These are phyloP conservation scores for Phaethon lepturus DNA, from an alignment of 2,113 vertebrate species.

Conservation along the genomic window DNA sequence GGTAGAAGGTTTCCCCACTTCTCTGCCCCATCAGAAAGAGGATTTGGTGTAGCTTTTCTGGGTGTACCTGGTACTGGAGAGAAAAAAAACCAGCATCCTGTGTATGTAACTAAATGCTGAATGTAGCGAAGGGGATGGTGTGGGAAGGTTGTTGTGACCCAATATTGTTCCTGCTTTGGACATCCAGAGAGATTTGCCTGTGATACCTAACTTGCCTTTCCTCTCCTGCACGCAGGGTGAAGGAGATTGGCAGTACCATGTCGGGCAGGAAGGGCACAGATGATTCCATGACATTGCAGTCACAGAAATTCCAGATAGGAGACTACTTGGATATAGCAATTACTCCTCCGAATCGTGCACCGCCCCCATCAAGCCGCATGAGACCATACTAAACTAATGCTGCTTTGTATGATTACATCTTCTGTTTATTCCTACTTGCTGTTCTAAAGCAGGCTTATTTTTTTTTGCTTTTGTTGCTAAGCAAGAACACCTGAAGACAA, in stretches of 20 bases:
- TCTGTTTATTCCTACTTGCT: slow-evolving; percentile 38
- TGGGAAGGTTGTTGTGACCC: rapidly evolving
- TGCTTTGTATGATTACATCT: not conserved
- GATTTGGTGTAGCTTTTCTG: not conserved
- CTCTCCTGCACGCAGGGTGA: slow-evolving; percentile 81
- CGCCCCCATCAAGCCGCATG: slow-evolving; percentile 89
- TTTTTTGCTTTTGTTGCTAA: slow-evolving; percentile 58
- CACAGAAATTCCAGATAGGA: slow-evolving; percentile 97
- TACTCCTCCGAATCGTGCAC: slow-evolving; percentile 92
- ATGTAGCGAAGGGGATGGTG: not conserved
- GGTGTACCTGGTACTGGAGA: not conserved
- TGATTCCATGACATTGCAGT: slow-evolving; percentile 96
- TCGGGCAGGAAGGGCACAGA: slow-evolving; percentile 94
- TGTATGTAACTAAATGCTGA: rapidly evolving
- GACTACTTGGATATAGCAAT: slow-evolving; percentile 98
- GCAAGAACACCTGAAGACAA: not conserved
- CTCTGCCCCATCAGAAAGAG: not conserved
- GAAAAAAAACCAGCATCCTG: rapidly evolving
- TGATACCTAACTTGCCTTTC: not conserved
- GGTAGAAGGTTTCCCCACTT: not conserved
- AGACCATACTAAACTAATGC: slow-evolving; percentile 85
- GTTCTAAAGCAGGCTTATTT: slow-evolving; percentile 67
- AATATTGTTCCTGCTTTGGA: not conserved
- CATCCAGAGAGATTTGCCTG: not conserved
- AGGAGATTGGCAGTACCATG: slow-evolving; percentile 94